Conservation (phyloP, 2,888 invertebrate genomes). For the Monopis laevigella region DNA sequence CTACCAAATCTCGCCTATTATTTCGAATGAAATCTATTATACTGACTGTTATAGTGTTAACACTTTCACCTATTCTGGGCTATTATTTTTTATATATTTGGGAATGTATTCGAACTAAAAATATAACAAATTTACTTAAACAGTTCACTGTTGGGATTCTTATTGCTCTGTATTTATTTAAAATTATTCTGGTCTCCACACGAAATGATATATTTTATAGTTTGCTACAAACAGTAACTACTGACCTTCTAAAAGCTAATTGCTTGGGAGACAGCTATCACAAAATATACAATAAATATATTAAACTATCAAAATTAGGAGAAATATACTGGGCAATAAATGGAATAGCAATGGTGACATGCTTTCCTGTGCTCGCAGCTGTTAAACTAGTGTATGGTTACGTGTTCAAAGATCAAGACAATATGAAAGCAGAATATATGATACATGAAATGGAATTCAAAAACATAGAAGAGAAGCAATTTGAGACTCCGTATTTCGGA, state of each 20-base stretch:
- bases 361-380: constrained; percentile 39
- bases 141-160: constrained; percentile 35
- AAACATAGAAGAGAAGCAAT: constrained; percentile 37
- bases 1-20: background rate
- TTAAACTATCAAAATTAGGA: constrained; percentile 31
- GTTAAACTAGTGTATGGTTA: constrained; percentile 24
- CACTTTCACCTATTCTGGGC: background rate
- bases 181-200: constrained; percentile 33
- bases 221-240: constrained; percentile 32
- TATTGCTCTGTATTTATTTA: constrained; percentile 36
- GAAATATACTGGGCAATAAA: constrained; percentile 36
- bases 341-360: constrained; percentile 30
- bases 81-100: background rate
- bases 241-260: constrained; percentile 35
- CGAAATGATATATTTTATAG: constrained; percentile 30
- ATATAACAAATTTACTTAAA: constrained; percentile 36
- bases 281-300: constrained; percentile 31
- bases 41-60: background rate
- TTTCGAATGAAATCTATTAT: background rate
- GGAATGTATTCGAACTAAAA: constrained; percentile 15
- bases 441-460: constrained; percentile 42
- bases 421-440: constrained; percentile 30
- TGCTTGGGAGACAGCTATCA: constrained; percentile 33
- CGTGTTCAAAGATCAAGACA: constrained; percentile 30
- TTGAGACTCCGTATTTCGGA: constrained; percentile 39